Conservation (phyloP, 37 sponge, comb jelly and placozoan species). For the Bolinopsis microptera region DNA sequence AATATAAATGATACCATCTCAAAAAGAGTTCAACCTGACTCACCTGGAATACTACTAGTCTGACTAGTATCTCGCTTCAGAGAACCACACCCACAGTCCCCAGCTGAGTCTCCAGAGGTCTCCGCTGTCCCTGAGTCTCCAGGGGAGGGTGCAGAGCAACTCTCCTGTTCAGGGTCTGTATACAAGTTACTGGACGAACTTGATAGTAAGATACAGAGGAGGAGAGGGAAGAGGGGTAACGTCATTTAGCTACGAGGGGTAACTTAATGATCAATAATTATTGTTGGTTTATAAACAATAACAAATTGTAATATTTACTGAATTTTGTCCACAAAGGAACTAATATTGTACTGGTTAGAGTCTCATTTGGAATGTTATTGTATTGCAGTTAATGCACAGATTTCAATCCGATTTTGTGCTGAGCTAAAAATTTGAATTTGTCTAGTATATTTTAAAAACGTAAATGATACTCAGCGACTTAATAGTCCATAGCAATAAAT, state of each 20-base stretch:
- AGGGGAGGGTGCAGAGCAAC: neutral
- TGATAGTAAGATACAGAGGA: neutral
- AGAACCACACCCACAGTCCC: conserved; percentile 4
- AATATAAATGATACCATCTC: too few species aligned
- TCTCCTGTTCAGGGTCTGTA: neutral
- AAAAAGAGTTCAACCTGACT: neutral
- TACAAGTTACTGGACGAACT: neutral
- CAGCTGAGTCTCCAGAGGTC: neutral
- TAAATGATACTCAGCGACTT: too few species aligned
- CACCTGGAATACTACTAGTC: neutral
- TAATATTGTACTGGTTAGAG: too few species aligned
- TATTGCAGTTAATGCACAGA: too few species aligned
- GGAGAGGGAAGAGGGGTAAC: neutral
- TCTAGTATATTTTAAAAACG: too few species aligned
- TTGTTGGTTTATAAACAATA: neutral
- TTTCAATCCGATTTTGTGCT: too few species aligned
- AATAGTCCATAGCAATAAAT: too few species aligned
- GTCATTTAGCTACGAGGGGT: too few species aligned
- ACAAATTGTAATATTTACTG: too few species aligned
- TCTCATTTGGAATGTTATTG: too few species aligned
- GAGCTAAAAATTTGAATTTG: too few species aligned
- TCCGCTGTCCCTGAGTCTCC: neutral
- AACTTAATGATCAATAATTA: neutral
- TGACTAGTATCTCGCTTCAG: neutral
- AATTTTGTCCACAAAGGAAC: too few species aligned